Base-by-base conservation (phyloP, 2,888 invertebrate genomes). In the Cephus pygmeus region DNA sequence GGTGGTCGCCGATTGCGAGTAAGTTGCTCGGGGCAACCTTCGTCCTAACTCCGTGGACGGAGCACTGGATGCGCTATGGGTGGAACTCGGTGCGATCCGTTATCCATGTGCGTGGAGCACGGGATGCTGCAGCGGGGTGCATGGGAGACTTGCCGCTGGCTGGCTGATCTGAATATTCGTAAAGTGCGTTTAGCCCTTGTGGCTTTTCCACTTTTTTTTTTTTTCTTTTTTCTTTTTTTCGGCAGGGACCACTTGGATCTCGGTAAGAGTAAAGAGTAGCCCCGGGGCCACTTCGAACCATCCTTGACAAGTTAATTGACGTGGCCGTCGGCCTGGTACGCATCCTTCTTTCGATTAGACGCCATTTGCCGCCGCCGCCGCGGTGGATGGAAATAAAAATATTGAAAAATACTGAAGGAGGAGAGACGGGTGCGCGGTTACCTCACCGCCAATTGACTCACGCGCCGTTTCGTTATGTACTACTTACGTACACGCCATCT, bases 271-370 rank as follows among this genome's bases (percentile, higher is more conserved):
- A 56, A 56, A 23, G 56, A 56, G 56, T 56, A 56, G 56, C 56
- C 56, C 56, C 56, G 56, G 23, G 56, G 71, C 71, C 15, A 23
- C 71, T 73, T 73, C 77, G 12, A 68, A 69, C 73, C n/a, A 77
- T 69, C 34, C 73, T 75, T 69, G 77, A 77, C 77, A 77, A 77
- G 34, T 69, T 77, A 77, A 77, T 77, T 75, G 77, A 77, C 75
- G 77, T 75, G 34, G 33, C 75, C 56, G 77, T 75, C 77, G 71
- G 77, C 31, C 69, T 69, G 35, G 33, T 36, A 75, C 36, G 75
- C 77, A 77, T 77, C 69, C 40, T 69, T 35, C 75, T 77, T 77
- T 75, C 75, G 75, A 77, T 77, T 77, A 77, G 77, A 73, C 33
- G 71, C 33, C 69, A 34, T 40, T 75, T 75, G 77, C 35, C 35